These are phyloP conservation scores for Zoroaster sp. DNA, from an alignment of 53 echinoderm and acorn worm species.

Conservation along the genomic window DNA sequence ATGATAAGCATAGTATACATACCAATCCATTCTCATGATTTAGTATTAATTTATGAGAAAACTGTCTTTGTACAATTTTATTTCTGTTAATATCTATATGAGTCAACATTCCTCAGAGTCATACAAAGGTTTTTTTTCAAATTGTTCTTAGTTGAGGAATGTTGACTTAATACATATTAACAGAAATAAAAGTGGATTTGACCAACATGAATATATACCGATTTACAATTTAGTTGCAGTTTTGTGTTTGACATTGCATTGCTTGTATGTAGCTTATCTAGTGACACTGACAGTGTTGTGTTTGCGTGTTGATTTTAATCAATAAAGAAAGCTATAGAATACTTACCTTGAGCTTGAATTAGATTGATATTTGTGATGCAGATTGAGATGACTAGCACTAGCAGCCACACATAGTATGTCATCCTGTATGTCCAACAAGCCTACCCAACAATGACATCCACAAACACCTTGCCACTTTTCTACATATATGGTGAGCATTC, in stretches of 20 bases:
- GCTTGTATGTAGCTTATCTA: not conserved
- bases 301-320: not conserved
- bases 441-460: not conserved
- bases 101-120: too few relatives aligned
- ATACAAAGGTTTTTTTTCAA: too few relatives aligned
- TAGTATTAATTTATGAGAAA: too few relatives aligned
- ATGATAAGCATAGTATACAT: too few relatives aligned
- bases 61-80: too few relatives aligned
- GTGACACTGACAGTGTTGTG: not conserved
- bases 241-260: not conserved
- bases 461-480: not conserved
- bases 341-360: constrained; percentile 35
- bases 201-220: too few relatives aligned
- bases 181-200: too few relatives aligned
- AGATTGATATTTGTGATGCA: not conserved
- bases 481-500: not conserved
- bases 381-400: constrained; percentile 16
- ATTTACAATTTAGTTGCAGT: too few relatives aligned
- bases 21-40: too few relatives aligned
- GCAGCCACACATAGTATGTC: constrained; percentile 15
- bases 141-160: too few relatives aligned
- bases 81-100: too few relatives aligned
- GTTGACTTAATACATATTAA: too few relatives aligned
- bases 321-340: not conserved
- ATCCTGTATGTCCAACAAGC: constrained; percentile 19